Evolutionary conservation across 2,797 vertebrate genomes (phyloP).

Genomic region (Amniataba percoides): DNA sequence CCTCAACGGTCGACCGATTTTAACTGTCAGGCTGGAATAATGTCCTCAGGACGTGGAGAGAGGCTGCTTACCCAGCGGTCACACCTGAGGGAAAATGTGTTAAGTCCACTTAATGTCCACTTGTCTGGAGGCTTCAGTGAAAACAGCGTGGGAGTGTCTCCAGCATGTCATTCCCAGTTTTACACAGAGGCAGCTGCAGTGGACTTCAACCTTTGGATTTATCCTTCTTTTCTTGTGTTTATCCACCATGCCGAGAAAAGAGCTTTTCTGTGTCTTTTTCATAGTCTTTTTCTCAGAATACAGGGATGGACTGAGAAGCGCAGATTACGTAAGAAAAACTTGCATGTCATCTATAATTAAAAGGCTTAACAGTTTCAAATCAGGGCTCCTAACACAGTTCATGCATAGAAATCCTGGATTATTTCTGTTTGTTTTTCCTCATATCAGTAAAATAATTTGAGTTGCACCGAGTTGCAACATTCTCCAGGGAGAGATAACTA

Average conservation of each 20-base stretch:
- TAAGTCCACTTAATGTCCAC: constrained; percentile 61
- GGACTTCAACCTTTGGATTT: constrained; percentile 23
- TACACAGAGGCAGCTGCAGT: constrained; percentile 18
- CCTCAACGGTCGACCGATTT: constrained; percentile 18
- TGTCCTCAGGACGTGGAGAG: constrained; percentile 49
- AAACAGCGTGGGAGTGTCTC: constrained; percentile 46
- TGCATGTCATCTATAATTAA: constrained; percentile 40
- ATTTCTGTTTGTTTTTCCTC: constrained; percentile 36
- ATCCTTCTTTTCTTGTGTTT: constrained; percentile 21
- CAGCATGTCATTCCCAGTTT: constrained; percentile 22
- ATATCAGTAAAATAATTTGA: constrained; percentile 29
- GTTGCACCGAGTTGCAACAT: constrained; percentile 45
- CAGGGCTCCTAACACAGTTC: constrained; percentile 9
- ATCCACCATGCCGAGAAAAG: constrained; percentile 7
- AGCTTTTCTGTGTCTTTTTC: constrained; percentile 18
- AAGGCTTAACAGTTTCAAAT: constrained; percentile 14
- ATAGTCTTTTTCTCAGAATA: constrained; percentile 24
- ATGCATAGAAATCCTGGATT: constrained; percentile 24
- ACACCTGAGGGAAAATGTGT: constrained; percentile 57
- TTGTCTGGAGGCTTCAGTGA: constrained; percentile 35
- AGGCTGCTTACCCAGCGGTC: constrained; percentile 53
- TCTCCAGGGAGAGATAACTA: constrained; percentile 20
- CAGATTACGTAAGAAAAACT: constrained; percentile 36
- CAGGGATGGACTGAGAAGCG: constrained; percentile 17
- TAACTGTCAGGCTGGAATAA: constrained; percentile 51